Conservation (phyloP, 2,113 vertebrate species). For the Pelecanoides urinatrix region DNA sequence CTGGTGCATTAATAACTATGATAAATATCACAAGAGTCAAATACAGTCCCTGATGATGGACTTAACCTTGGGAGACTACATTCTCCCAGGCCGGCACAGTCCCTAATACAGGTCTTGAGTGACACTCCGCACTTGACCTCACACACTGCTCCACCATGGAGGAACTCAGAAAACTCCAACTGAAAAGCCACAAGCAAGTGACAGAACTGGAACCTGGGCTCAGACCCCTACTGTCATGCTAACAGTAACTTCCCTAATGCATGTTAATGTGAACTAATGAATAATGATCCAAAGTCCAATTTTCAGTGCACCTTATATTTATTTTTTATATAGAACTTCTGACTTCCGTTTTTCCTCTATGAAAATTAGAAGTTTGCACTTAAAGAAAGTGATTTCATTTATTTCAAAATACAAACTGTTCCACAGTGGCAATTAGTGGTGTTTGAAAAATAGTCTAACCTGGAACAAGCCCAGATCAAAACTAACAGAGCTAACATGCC, state of each 20-base stretch:
- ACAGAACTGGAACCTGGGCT: background rate
- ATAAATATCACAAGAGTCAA: background rate
- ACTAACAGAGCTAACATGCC: background rate
- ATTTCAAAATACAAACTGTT: background rate
- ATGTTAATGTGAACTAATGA: background rate
- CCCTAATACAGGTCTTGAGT: background rate
- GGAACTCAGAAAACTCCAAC: background rate
- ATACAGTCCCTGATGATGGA: background rate
- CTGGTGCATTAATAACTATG: background rate
- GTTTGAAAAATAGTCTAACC: background rate
- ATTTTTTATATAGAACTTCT: background rate
- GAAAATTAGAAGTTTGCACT: background rate
- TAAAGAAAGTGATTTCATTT: background rate
- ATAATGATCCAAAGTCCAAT: background rate
- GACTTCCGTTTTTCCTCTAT: background rate
- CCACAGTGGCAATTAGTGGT: background rate
- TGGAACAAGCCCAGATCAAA: background rate
- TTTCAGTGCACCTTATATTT: background rate
- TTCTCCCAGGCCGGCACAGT: background rate
- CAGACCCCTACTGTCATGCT: background rate
- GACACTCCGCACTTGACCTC: background rate
- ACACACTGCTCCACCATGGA: background rate
- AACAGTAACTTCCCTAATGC: background rate
- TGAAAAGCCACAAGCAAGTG: background rate
- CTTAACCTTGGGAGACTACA: background rate